phyloP scores from a whole-genome alignment of 2,113 vertebrate genomes.

The Erythrolamprus reginae region DNA sequence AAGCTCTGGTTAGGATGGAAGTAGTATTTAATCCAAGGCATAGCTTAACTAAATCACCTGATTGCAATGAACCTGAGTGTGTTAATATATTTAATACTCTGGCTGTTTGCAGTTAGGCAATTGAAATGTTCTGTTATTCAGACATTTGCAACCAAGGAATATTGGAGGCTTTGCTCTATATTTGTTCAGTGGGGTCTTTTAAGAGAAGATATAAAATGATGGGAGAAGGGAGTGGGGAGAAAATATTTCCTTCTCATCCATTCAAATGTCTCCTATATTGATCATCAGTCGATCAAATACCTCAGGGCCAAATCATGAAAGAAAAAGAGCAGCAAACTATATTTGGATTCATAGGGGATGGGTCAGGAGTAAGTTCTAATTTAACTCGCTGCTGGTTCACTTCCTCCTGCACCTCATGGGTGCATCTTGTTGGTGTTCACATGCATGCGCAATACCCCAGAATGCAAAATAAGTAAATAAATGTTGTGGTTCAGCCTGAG shows the following conservation, averaged over 20 bases:
- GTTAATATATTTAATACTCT: not conserved
- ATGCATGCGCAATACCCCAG: too few relatives aligned
- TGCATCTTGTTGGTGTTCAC: too few relatives aligned
- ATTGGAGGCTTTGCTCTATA: constrained; percentile 1
- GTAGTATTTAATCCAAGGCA: not conserved
- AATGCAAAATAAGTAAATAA: too few relatives aligned
- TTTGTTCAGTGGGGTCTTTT: constrained; percentile 16
- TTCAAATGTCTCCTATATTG: not conserved
- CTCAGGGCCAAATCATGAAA: constrained; percentile 4
- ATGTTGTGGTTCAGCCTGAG: too few relatives aligned
- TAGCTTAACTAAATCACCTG: not conserved
- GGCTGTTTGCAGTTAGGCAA: not conserved
- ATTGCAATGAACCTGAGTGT: not conserved
- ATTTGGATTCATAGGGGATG: constrained; percentile 3
- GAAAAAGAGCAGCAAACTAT: constrained; percentile 30
- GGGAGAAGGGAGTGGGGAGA: not conserved
- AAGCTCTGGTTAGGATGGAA: not conserved
- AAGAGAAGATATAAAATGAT: too few relatives aligned
- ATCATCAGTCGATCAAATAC: not conserved
- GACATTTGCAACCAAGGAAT: not conserved
- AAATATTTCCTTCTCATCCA: not conserved
- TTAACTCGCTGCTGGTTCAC: too few relatives aligned
- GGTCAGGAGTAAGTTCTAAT: too few relatives aligned
- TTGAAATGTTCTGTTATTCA: not conserved
- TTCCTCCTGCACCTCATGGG: too few relatives aligned